Evolutionary conservation across 2,888 invertebrate species (phyloP).

Genomic region (Ectemnius cavifrons): DNA sequence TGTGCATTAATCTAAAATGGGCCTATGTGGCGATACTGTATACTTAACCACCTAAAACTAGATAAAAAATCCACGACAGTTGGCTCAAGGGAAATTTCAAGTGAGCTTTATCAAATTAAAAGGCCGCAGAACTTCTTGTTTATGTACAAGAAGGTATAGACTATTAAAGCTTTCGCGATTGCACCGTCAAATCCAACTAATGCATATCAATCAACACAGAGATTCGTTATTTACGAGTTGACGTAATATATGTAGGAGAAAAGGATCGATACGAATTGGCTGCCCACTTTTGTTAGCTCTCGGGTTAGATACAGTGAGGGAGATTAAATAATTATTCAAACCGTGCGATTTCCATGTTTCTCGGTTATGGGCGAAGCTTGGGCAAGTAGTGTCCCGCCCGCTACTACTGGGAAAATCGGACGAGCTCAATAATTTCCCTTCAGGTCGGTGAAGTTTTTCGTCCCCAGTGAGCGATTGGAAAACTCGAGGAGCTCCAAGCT

Average conservation of each 20-base stretch:
- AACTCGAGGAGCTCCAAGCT: too few species aligned
- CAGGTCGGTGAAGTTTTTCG: constrained; percentile 9
- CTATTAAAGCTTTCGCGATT: constrained; percentile 38
- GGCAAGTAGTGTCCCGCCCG: constrained; percentile 35
- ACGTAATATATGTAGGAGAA: constrained; percentile 23
- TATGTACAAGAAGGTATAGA: constrained; percentile 46
- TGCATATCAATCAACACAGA: constrained; percentile 59
- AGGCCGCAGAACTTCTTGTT: constrained; percentile 16
- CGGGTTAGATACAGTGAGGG: constrained; percentile 54
- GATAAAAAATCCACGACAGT: too few species aligned
- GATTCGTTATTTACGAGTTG: constrained; percentile 51
- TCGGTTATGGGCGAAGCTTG: constrained; percentile 11
- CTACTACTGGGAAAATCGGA: constrained; percentile 25
- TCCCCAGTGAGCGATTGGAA: too few species aligned
- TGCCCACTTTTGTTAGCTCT: constrained; percentile 34
- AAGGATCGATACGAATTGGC: constrained; percentile 32
- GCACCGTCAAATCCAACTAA: constrained; percentile 23
- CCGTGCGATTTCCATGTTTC: constrained; percentile 55
- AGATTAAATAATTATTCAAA: constrained; percentile 69
- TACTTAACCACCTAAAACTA: too few species aligned
- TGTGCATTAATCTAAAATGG: constrained; percentile 42
- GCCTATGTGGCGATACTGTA: too few species aligned
- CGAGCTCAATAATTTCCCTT: constrained; percentile 6
- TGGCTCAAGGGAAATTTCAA: too few species aligned
- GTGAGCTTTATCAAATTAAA: too few species aligned